Percentiles rank a stretch among this genome's conserved stretches.
These are phyloP conservation scores for Rhizomys pruinosus DNA, from an alignment of 2,113 vertebrate species.

Conservation along the genomic window DNA sequence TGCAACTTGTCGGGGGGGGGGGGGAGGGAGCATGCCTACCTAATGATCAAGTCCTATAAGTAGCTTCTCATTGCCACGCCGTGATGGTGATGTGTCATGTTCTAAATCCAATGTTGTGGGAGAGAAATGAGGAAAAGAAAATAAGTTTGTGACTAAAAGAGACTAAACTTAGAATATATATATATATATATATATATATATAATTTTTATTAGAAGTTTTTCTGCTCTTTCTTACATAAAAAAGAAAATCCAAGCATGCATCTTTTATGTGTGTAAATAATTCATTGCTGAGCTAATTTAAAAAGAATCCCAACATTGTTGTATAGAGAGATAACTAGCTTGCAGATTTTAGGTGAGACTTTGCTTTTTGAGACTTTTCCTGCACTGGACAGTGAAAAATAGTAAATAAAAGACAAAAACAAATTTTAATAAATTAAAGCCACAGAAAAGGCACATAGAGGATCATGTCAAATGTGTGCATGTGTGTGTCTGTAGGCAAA, in stretches of 20 bases:
- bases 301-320: conserved; percentile 90
- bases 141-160: conserved; percentile 90
- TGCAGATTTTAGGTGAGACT: conserved; percentile 97
- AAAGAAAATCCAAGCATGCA: conserved; percentile 88
- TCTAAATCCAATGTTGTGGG: conserved; percentile 88
- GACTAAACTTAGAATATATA: conserved; percentile 90
- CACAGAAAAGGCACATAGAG: conserved; percentile 88
- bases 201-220: conserved; percentile 98
- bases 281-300: conserved; percentile 91
- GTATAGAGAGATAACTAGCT: conserved; percentile 95
- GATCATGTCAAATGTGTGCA: conserved; percentile 92
- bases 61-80: conserved; percentile 89
- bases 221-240: conserved; percentile 93
- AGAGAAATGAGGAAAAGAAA: conserved; percentile 91
- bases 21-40: conserved; percentile 76
- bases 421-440: conserved; percentile 76
- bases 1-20: conserved; percentile 54
- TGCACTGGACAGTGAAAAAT: conserved; percentile 91
- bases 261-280: conserved; percentile 94
- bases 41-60: conserved; percentile 81
- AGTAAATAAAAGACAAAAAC: conserved; percentile 81
- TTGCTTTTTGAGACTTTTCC: conserved; percentile 91
- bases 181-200: conserved; percentile 97
- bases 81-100: conserved; percentile 88
- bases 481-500: conserved; percentile 93